Evolutionary conservation across 2,113 vertebrate genomes (phyloP).

Genomic region (Anguilla japonica): DNA sequence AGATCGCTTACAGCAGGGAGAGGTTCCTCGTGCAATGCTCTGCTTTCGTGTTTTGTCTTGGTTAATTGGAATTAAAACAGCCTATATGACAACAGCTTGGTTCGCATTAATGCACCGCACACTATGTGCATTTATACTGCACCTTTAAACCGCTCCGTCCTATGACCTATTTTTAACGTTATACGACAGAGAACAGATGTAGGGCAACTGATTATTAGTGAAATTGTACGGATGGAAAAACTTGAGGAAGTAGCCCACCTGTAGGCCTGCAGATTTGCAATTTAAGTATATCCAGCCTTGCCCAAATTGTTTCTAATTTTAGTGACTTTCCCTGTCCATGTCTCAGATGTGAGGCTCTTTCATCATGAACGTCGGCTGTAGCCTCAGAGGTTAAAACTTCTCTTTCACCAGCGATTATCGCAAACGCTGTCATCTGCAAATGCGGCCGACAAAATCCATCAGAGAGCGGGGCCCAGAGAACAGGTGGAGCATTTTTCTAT

Average conservation of each 20-base stretch:
- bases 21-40: slow-evolving; percentile 49
- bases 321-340: slow-evolving; percentile 47
- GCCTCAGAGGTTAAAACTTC: slow-evolving; percentile 54
- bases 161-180: background rate
- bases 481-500: background rate
- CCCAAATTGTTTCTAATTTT: slow-evolving; percentile 30
- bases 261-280: slow-evolving; percentile 41
- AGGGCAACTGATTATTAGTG: background rate
- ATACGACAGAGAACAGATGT: background rate
- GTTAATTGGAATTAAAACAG: background rate
- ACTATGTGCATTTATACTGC: background rate
- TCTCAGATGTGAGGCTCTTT: slow-evolving; percentile 54
- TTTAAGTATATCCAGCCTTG: slow-evolving; percentile 43
- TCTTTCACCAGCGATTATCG: slow-evolving; percentile 62
- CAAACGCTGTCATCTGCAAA: slow-evolving; percentile 55
- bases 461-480: background rate
- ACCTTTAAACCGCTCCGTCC: background rate
- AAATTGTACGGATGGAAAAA: background rate
- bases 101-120: background rate
- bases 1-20: slow-evolving; percentile 47
- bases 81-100: background rate
- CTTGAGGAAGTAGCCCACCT: slow-evolving; percentile 36
- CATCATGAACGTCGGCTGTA: slow-evolving; percentile 45
- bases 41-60: slow-evolving; percentile 30
- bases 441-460: slow-evolving; percentile 38